phyloP scores from a whole-genome alignment of 2,113 vertebrate species.

The Microcebus lehilahytsara region DNA sequence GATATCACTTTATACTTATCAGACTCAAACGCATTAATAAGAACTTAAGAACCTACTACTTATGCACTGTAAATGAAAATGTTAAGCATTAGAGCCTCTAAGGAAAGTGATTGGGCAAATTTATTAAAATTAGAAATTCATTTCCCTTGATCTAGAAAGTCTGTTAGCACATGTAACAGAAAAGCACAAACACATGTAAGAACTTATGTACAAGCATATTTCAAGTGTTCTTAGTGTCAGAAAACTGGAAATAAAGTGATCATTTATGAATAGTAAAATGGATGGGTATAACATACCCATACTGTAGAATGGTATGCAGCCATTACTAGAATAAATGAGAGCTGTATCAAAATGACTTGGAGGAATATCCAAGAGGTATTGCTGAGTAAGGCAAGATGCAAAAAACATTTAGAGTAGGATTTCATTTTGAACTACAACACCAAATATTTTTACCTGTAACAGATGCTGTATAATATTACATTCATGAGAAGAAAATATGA shows the following conservation, averaged over 20 bases:
- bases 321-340: background rate
- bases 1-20: background rate
- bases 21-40: conserved; percentile 2
- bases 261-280: background rate
- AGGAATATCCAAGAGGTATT: background rate
- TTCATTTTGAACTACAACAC: background rate
- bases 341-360: background rate
- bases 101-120: background rate
- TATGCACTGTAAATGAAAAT: background rate
- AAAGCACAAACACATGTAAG: background rate
- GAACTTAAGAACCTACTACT: background rate
- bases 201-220: background rate
- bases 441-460: conserved; percentile 8
- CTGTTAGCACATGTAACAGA: background rate
- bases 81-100: background rate
- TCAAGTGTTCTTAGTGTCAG: background rate
- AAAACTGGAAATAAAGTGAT: background rate
- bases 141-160: conserved; percentile 10
- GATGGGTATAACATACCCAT: background rate
- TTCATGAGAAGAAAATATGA: conserved; percentile 10
- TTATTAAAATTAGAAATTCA: conserved; percentile 20
- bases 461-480: background rate
- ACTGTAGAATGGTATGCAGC: background rate
- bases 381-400: background rate
- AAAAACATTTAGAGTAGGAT: background rate